A percentile compares a stretch with the other conserved stretches of the same genome.
Evolutionary conservation across 1,140 invertebrate species (phyloP).

Genomic region (Plectrocnemia conspersa): DNA sequence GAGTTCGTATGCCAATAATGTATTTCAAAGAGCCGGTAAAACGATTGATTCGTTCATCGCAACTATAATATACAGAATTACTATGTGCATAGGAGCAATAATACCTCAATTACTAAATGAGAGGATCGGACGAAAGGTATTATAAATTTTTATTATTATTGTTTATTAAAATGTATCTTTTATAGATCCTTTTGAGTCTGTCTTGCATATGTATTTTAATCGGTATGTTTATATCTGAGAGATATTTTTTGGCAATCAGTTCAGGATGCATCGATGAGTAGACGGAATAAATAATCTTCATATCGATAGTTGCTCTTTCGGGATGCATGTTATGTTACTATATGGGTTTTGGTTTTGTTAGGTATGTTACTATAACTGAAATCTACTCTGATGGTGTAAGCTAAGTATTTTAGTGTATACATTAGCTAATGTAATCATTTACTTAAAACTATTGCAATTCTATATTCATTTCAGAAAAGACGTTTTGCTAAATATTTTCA

Average conservation of each 20-base stretch:
- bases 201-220: conserved; percentile 7
- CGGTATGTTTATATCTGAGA: conserved; percentile 7
- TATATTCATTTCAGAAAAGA: conserved; percentile 12
- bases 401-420: neutral
- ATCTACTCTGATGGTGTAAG: conserved; percentile 27
- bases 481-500: conserved; percentile 5
- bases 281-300: neutral
- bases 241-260: conserved; percentile 3
- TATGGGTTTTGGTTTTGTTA: conserved; percentile 27
- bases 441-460: neutral
- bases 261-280: conserved; percentile 1
- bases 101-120: conserved; percentile 55
- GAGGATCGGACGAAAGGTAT: conserved; percentile 49
- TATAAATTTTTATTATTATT: neutral
- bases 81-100: conserved; percentile 49
- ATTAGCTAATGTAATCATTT: neutral
- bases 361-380: conserved; percentile 21
- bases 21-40: conserved; percentile 53
- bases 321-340: conserved; percentile 19
- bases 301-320: conserved; percentile 16
- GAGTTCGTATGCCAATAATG: conserved; percentile 50
- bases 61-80: conserved; percentile 51
- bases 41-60: conserved; percentile 45
- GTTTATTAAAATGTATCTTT: neutral
- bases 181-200: conserved; percentile 14